Percentiles rank a stretch among this genome's conserved stretches.
Conservation (phyloP, 2,888 invertebrate species). For the Dynastes grantii region DNA sequence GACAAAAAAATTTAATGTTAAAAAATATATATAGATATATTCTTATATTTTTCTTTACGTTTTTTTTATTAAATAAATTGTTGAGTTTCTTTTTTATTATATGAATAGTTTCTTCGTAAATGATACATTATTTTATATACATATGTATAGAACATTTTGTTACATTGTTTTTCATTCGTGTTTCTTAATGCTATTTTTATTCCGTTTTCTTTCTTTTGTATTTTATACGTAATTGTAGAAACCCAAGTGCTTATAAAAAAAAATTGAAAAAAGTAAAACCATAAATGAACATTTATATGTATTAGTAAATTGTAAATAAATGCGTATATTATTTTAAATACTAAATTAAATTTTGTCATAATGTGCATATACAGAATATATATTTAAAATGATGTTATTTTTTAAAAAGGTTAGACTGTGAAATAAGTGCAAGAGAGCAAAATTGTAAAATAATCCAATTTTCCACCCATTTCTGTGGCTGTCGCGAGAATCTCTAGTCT, state of each 20-base stretch:
- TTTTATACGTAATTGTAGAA: constrained; percentile 58
- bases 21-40: constrained; percentile 16
- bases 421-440: constrained; percentile 24
- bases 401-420: constrained; percentile 33
- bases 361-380: constrained; percentile 51
- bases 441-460: neutral
- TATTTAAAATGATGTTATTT: constrained; percentile 45
- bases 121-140: constrained; percentile 4
- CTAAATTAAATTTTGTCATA: constrained; percentile 53
- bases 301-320: constrained; percentile 59
- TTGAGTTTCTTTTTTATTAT: constrained; percentile 37
- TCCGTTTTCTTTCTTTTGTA: constrained; percentile 52
- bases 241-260: constrained; percentile 60
- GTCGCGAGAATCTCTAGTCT: neutral
- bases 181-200: constrained; percentile 51
- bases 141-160: constrained; percentile 49
- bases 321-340: constrained; percentile 55
- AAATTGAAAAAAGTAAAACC: constrained; percentile 43
- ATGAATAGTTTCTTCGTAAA: constrained; percentile 50
- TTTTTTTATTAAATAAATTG: constrained; percentile 33
- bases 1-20: constrained; percentile 28
- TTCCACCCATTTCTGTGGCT: no score
- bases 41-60: constrained; percentile 6
- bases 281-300: constrained; percentile 54
- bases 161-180: constrained; percentile 50